Base-by-base conservation (phyloP, 1,140 invertebrate species). In the Sinonovacula constricta region DNA sequence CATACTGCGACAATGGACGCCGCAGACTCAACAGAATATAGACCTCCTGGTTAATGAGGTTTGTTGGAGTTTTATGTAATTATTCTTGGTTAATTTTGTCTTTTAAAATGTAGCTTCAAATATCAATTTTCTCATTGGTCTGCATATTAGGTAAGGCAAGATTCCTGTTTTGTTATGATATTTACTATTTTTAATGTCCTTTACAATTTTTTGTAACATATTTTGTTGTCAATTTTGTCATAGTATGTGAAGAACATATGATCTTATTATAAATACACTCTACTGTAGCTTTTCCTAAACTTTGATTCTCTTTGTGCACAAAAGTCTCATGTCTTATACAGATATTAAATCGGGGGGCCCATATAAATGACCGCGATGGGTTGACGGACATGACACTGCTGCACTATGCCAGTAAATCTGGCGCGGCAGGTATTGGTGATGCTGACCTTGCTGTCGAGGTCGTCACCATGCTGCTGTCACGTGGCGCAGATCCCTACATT, bases 331-430 rank as follows among this genome's bases (percentile, higher is more conserved):
- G 7, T 60, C 77, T 51, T 76, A 86, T 88, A 26, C 81, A 92
- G 91, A 90, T 93, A 49, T 84, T 93, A 51, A 89, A 89, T 66
- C 78, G 90, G 70, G 92, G 91, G 45, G 91, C 90, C 18, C 91
- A 92, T 84, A 88, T 92, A 30, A 90, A 93, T 85, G 92, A 93
- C 68, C 75, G 92, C 71, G 93, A 93, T 91, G 91, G 91, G 14
- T 80, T 93, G n/a, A 93, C 93, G 28, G 93, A 93, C 79, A 93
- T 93, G 92, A 93, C 92, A 5, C 81, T 93, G 33, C 84, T 93
- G 22, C 93, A 93, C 81, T 93, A 92, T 90, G 92, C 92, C 15
- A 91, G 91, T 81, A 93, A 93, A 88, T 90, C 92, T 51, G 93
- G 93, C 26, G 92, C 93, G 22, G 88, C 85, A 71, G 93, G 92